Base-by-base conservation (phyloP, 2,888 invertebrate species). In the Synergus japonicus region DNA sequence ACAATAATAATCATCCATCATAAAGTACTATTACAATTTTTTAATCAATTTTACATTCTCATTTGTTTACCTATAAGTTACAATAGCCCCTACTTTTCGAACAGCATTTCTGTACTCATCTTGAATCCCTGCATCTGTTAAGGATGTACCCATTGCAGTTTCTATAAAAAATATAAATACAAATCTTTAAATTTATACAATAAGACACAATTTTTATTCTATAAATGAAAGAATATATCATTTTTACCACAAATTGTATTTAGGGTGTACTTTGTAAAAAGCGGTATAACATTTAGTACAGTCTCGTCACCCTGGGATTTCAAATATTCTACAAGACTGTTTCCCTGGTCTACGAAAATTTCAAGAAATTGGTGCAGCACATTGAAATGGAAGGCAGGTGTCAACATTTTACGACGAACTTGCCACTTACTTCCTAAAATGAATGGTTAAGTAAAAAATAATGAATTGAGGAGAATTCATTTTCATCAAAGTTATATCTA, bases 241-340 rank as follows among this genome's bases (percentile, higher is more conserved):
- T 9, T 37, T 49, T 69, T 29, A 95, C 96, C 95, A 88, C 95
- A 95, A 81, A 96, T 94, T 54, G 94, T 93, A 88, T 95, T 94
- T 0, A 96, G 93, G 1, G 95, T 93, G 86, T 94, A 94, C 66
- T 93, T 93, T 0, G 95, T 94, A 63, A 95, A 91, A 29, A 94
- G 90, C 7, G 94, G 93, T 29, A 93, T 91, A 0, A 96, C 90
- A 85, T 95, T 77, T 2, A 77, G 63, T 7, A 79, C 58, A 0
- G 90, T 85, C 2, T 89, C 79, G 79, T 86, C 81, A 15, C 86
- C 87, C 18, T 86, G 78, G n/a, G 37, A 76, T 46, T 89, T 84
- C 0, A 93, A 82, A 2, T 85, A 79, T 1, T 87, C 80, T 1
- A 92, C 84, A 63, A 93, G 84, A 60, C 91, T 91, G 46, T 89